Percentiles rank a stretch among this genome's conserved stretches.
Conservation (phyloP, 1,140 invertebrate genomes). For the Magallana ariakensis region DNA sequence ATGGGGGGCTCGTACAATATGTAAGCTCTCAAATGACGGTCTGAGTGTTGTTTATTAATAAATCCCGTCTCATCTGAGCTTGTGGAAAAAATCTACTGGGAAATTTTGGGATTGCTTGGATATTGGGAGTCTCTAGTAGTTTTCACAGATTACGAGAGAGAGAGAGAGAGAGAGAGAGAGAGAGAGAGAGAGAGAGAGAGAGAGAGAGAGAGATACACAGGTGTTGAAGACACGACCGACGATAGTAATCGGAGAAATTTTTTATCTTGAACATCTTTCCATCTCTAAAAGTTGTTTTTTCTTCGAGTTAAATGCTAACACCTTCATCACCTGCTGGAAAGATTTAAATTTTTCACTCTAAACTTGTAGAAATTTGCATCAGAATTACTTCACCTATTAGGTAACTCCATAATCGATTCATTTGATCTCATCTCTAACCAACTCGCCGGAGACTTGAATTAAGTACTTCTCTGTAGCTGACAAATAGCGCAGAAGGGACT, state of each 20-base stretch:
- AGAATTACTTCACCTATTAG: conserved; percentile 32
- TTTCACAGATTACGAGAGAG: not conserved
- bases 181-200: not conserved
- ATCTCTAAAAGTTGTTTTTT: conserved; percentile 8
- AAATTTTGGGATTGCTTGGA: conserved; percentile 15
- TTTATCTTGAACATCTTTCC: conserved; percentile 25
- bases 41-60: conserved; percentile 24
- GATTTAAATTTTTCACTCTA: conserved; percentile 22
- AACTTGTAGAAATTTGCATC: conserved; percentile 21
- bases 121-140: not conserved
- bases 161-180: conserved; percentile 32
- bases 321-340: conserved; percentile 4
- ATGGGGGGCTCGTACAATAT: conserved; percentile 13
- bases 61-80: conserved; percentile 7
- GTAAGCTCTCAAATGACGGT: conserved; percentile 26
- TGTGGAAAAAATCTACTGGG: conserved; percentile 3
- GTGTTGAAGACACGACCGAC: not conserved
- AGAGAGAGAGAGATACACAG: not conserved
- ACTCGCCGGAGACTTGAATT: not conserved
- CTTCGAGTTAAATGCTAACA: conserved; percentile 1
- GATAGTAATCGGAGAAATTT: conserved; percentile 7
- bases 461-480: not conserved
- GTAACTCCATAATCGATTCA: conserved; percentile 7
- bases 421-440: conserved; percentile 24
- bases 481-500: not conserved